These are phyloP conservation scores for Diadophis punctatus DNA, from an alignment of 2,113 vertebrate species.

Conservation along the genomic window DNA sequence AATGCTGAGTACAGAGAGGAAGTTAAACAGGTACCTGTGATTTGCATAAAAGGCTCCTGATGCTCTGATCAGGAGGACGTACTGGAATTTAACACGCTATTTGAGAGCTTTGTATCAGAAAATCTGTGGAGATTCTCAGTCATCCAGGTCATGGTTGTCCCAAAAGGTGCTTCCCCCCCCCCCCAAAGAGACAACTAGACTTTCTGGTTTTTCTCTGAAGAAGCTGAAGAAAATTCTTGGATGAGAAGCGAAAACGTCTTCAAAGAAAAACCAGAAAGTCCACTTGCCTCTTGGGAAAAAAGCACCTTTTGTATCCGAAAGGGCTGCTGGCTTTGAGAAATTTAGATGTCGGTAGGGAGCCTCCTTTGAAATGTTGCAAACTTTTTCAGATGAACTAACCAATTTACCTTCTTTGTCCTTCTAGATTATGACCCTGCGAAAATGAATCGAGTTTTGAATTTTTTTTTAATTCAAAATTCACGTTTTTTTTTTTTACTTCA, in stretches of 20 bases:
- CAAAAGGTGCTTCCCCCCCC: no score
- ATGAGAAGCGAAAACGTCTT: no score
- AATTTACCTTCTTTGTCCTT: background rate
- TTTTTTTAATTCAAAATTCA: background rate
- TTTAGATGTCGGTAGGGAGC: background rate
- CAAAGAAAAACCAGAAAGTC: no score
- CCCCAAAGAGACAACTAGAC: no score
- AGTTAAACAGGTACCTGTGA: background rate
- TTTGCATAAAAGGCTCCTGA: background rate
- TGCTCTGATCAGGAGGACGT: background rate
- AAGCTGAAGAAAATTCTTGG: no score
- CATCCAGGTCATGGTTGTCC: no score
- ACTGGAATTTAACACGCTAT: background rate
- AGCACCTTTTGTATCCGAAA: background rate
- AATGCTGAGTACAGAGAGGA: background rate
- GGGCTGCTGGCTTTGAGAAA: background rate
- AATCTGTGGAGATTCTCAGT: no score
- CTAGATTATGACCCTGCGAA: background rate
- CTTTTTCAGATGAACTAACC: background rate
- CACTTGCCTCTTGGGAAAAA: no score
- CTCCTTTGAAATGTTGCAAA: background rate
- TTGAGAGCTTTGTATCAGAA: background rate
- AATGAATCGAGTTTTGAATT: background rate
- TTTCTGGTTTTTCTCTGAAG: no score
- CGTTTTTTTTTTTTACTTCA: background rate